Evolutionary conservation across 2,113 vertebrate species (phyloP).

Genomic region (cattle (Bos taurus)): DNA sequence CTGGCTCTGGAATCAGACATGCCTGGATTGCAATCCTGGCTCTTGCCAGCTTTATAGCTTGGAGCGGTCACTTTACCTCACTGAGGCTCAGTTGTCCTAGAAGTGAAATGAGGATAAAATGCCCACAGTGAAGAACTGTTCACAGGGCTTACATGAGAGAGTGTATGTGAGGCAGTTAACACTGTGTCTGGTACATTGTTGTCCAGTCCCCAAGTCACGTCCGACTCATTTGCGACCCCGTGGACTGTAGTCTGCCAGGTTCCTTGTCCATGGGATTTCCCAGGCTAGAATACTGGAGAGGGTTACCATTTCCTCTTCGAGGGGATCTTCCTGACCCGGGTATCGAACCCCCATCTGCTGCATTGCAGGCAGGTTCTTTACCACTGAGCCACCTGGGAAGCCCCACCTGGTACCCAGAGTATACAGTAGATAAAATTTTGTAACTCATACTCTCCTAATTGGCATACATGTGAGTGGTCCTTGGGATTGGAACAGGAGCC

Average conservation of each 20-base stretch:
- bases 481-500: not conserved
- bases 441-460: not conserved
- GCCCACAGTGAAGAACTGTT: not conserved
- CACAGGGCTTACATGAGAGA: not conserved
- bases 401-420: not conserved
- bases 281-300: not conserved
- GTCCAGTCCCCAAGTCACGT: not conserved
- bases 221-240: not conserved
- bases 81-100: not conserved
- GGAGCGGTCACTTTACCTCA: not conserved
- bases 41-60: not conserved
- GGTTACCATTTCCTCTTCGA: not conserved
- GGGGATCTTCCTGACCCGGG: not conserved
- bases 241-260: not conserved
- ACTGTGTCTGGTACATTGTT: fast-evolving
- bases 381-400: not conserved
- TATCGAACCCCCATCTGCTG: not conserved
- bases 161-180: not conserved
- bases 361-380: not conserved
- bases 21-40: too few relatives aligned
- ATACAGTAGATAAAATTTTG: not conserved
- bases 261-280: not conserved
- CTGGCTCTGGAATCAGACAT: not conserved
- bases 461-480: not conserved
- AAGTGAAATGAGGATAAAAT: not conserved